Base-by-base conservation (phyloP, 2,888 invertebrate species). In the Eulithis prunata region DNA sequence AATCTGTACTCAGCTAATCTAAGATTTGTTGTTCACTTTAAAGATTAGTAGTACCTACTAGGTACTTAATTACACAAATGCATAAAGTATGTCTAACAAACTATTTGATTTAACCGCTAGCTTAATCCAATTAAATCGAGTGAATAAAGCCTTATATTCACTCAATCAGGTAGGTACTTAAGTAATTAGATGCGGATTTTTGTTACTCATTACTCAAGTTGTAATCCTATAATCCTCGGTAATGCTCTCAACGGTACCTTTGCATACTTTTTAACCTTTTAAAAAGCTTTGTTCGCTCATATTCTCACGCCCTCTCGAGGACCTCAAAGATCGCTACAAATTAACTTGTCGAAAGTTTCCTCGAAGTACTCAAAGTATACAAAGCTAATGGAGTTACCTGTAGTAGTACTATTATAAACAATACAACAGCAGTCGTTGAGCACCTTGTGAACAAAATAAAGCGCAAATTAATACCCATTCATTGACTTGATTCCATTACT, bases 331-430 rank as follows among this genome's bases (percentile, higher is more conserved):
- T 8, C 12, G 14, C 41, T 43, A 54, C 13, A 46, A 52, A 62
- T 54, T 8, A 46, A 28, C 38, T 32, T 21, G 49, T 63, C 60
- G 67, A 64, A 56, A 49, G 43, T 11, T 67, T 67, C 67, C 13
- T 41, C 57, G 67, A 67, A 64, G 60, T 60, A 41, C 36, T 45
- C 3, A 63, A 46, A 41, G 8, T 10, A 41, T 56, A 53, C 62
- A 53, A 64, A 43, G 36, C 67, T 54, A 57, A 62, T 62, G 66
- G 21, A 58, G 45, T 66, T 67, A 60, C 66, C 55, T 52, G 55
- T 47, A 36, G 4, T 56, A 63, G 53, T 62, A 67, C 21, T 43
- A 41, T 49, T 55, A 57, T 10, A 13, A 10, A 64, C 53, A 56
- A 51, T 13, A 14, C 7, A 45, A 64, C 58, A 58, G 63, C 38